Conservation (phyloP, 2,797 vertebrate species). For the Halcyon chelicuti region DNA sequence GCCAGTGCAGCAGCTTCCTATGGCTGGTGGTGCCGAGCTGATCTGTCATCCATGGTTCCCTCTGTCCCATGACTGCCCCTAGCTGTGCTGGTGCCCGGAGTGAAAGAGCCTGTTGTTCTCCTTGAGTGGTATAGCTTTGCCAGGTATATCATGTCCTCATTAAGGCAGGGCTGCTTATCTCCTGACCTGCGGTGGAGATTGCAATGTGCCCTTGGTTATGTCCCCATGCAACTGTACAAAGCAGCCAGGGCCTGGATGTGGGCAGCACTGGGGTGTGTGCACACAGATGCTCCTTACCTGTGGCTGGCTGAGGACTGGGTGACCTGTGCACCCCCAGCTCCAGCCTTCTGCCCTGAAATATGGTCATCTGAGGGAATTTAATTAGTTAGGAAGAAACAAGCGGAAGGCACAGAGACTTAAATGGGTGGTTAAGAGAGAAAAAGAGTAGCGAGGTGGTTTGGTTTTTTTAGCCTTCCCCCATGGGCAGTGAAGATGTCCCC, state of each 20-base stretch:
- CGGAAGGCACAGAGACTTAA: background rate
- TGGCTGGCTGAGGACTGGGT: background rate
- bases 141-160: slow-evolving; percentile 26
- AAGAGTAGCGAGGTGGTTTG: background rate
- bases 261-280: background rate
- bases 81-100: background rate
- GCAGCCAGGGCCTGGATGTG: background rate
- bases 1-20: background rate
- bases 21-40: background rate
- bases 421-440: background rate
- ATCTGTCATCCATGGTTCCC: background rate
- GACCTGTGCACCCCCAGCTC: background rate
- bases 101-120: slow-evolving; percentile 31
- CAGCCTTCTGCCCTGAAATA: background rate
- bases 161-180: slow-evolving; percentile 36
- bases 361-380: background rate
- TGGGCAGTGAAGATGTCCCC: background rate
- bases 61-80: background rate
- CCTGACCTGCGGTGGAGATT: background rate
- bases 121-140: background rate
- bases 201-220: background rate
- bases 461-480: background rate
- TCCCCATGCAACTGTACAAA: background rate
- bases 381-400: background rate
- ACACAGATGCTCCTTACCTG: background rate